phyloP scores from a whole-genome alignment of 2,797 vertebrate genomes.

The Glossophaga mutica region DNA sequence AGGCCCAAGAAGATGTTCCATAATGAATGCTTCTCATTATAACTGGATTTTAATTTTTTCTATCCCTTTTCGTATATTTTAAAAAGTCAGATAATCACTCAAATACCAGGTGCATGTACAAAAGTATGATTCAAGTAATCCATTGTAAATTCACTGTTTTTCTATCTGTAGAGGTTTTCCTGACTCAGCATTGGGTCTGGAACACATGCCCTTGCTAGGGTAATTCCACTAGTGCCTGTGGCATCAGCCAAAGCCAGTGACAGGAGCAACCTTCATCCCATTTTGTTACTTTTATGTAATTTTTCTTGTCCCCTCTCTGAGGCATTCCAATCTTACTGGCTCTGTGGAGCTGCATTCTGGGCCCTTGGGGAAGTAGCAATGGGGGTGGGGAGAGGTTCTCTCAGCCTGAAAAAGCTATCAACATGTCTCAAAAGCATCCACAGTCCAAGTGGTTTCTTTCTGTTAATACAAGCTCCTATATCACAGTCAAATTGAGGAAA shows the following conservation, averaged over 20 bases:
- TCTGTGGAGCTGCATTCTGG: constrained; percentile 43
- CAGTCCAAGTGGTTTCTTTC: background rate
- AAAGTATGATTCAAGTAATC: background rate
- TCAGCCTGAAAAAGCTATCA: background rate
- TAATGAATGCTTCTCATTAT: background rate
- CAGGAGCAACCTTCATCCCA: constrained; percentile 55
- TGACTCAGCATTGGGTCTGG: constrained; percentile 21
- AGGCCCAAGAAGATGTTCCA: background rate
- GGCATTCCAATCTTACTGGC: constrained; percentile 37
- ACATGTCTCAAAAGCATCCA: background rate
- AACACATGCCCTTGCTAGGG: background rate
- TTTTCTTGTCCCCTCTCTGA: constrained; percentile 61
- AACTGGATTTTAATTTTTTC: background rate
- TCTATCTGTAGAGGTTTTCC: background rate
- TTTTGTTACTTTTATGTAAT: constrained; percentile 70
- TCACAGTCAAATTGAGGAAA: background rate
- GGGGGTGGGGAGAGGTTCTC: too few relatives aligned
- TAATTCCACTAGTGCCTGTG: constrained; percentile 29
- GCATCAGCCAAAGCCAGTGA: constrained; percentile 9
- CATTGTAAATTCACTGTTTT: background rate
- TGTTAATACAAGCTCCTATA: background rate
- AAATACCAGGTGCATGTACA: background rate
- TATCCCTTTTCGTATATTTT: background rate
- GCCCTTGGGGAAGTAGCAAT: background rate
- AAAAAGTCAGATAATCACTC: background rate